Base-by-base conservation (phyloP, 2,888 invertebrate genomes). In the Troides helena region DNA sequence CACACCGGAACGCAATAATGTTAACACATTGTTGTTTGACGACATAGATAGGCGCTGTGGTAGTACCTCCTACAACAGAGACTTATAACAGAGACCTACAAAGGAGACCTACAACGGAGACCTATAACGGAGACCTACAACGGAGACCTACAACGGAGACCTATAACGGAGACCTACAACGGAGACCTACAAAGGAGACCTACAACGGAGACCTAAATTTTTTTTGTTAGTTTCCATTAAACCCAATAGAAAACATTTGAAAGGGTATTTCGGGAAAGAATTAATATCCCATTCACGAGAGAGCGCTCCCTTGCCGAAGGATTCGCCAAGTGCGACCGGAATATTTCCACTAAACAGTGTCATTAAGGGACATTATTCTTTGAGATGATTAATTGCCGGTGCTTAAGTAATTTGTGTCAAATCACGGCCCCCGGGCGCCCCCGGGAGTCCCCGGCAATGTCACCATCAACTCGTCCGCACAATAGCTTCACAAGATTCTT, bases 371-470 rank as follows among this genome's bases (percentile, higher is more conserved):
- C 59, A 60, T 70, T 70, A 67, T 62, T 60, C 39, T 2, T 30
- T n/a, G 60, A n/a, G 25, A 67, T 67, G 70, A 70, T 70, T 67
- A 70, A 70, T 70, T 67, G 46, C 30, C 4, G 39, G 67, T 57
- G 56, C 63, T 67, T 65, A n/a, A 50, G 53, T 25, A 64, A 67
- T 67, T 62, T 63, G 53, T 63, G 63, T 59, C 53, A 56, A 67
- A 53, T 53, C 53, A 53, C 53, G 53, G 17, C 6, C 53, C n/a
- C n/a, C n/a, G 53, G 2, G 7, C 0, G 53, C 30, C 17, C 18
- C 21, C 21, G 21, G 21, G 21, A 21, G 21, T 1, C 53, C 6
- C n/a, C n/a, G 53, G 53, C n/a, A 17, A n/a, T 17, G 17, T 53
- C 18, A n/a, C 18, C 53, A 14, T n/a, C 53, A 53, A 17, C 6